phyloP scores from a whole-genome alignment of 2,888 invertebrate species.

The Heliconius ethilla region DNA sequence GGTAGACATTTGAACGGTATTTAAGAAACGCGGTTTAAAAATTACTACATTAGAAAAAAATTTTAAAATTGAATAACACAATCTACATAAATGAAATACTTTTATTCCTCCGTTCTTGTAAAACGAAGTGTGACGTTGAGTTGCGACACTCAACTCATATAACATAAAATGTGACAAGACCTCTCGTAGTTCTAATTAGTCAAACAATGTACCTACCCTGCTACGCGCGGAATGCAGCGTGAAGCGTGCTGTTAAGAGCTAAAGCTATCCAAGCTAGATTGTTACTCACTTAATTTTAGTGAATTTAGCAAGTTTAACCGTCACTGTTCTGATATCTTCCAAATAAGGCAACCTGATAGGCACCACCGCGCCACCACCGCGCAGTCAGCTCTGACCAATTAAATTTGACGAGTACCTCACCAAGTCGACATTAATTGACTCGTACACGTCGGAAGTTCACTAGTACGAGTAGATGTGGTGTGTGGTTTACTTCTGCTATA shows the following conservation, averaged over 20 bases:
- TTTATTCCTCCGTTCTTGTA: no score
- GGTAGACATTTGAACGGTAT: neutral
- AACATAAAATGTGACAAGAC: no score
- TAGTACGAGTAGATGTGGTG: neutral
- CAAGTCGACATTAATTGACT: constrained; percentile 15
- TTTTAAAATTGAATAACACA: no score
- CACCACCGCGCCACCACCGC: neutral
- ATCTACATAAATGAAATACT: no score
- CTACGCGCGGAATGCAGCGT: no score
- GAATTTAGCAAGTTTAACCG: neutral
- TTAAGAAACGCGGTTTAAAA: neutral
- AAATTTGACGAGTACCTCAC: constrained; percentile 12
- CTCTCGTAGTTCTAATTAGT: no score
- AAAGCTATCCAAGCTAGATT: neutral
- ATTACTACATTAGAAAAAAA: neutral
- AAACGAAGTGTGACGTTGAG: no score
- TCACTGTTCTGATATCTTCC: neutral
- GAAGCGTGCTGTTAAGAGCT: no score
- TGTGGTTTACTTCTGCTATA: neutral
- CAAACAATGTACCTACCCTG: no score
- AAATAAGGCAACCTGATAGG: neutral
- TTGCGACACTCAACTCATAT: neutral
- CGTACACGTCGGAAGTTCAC: neutral
- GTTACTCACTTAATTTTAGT: neutral
- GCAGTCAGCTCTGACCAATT: neutral